Evolutionary conservation across 2,113 vertebrate species (phyloP).

Genomic region (Actinemys pallida): DNA sequence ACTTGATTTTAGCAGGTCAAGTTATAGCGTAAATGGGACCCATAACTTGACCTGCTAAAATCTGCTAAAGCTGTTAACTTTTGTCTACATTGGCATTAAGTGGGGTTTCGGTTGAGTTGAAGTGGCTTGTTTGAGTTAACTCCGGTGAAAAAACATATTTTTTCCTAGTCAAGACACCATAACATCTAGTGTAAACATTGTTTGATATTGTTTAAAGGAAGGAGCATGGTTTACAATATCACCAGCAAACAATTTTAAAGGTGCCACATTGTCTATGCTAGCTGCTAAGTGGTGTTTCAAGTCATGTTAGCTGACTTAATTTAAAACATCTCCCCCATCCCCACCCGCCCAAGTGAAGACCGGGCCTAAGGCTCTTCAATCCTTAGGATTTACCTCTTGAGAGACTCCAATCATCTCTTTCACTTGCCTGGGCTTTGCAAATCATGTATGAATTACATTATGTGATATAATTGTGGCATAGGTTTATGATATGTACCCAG

Average conservation of each 20-base stretch:
- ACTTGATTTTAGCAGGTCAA: background rate
- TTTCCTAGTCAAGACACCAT: background rate
- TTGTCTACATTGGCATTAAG: background rate
- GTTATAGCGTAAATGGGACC: background rate
- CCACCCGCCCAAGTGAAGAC: background rate
- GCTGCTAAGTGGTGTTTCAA: background rate
- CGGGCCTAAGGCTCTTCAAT: background rate
- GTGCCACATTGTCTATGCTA: background rate
- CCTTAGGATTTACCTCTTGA: background rate
- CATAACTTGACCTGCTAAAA: background rate
- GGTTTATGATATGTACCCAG: background rate
- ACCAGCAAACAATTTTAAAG: background rate
- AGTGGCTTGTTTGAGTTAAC: background rate
- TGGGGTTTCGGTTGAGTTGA: background rate
- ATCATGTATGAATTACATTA: background rate
- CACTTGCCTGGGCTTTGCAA: background rate
- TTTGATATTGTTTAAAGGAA: background rate
- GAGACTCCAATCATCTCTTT: background rate
- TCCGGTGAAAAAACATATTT: rapidly evolving
- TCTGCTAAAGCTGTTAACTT: background rate
- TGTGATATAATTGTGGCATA: background rate
- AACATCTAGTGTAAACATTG: rapidly evolving
- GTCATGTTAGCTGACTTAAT: background rate
- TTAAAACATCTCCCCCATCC: background rate
- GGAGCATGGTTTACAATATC: background rate